Percentiles rank a stretch among this genome's conserved stretches.
These are phyloP conservation scores for Triplophysa bombifrons DNA, from an alignment of 2,797 vertebrate genomes.

Conservation along the genomic window DNA sequence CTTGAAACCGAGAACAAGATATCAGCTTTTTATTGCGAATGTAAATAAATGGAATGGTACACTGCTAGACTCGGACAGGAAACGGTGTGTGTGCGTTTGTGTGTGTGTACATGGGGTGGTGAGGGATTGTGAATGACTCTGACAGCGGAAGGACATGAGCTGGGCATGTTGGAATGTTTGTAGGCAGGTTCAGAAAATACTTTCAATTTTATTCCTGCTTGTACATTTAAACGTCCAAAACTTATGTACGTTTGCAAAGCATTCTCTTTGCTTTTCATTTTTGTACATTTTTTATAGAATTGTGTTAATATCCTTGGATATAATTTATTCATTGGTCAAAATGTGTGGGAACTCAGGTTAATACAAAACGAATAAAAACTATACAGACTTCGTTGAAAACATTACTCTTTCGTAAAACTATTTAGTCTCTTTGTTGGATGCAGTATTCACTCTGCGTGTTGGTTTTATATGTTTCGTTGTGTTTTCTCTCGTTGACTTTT, in stretches of 20 bases:
- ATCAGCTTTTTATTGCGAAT: conserved; percentile 5
- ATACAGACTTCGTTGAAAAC: not conserved
- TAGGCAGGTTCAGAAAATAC: conserved; percentile 54
- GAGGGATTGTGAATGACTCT: conserved; percentile 25
- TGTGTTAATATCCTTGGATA: not conserved
- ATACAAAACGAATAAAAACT: not conserved
- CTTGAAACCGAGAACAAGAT: conserved; percentile 12
- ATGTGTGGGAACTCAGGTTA: not conserved
- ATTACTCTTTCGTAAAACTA: not conserved
- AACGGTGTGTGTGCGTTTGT: conserved; percentile 28
- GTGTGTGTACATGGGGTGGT: conserved; percentile 35
- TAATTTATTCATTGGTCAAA: not conserved
- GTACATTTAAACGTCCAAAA: conserved; percentile 19
- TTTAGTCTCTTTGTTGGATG: conserved; percentile 31
- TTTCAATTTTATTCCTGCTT: conserved; percentile 68
- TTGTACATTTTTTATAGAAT: not conserved
- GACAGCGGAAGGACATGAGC: conserved; percentile 64
- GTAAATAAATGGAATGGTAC: conserved; percentile 13
- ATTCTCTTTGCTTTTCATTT: not conserved
- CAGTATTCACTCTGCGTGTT: conserved; percentile 44
- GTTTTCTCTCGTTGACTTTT: conserved; percentile 47
- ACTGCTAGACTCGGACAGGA: conserved; percentile 16
- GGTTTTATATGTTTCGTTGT: conserved; percentile 49
- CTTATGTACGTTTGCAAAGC: conserved; percentile 11
- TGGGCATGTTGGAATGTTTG: conserved; percentile 71